Conservation (phyloP, 2,113 vertebrate genomes). For the Seriola aureovittata region DNA sequence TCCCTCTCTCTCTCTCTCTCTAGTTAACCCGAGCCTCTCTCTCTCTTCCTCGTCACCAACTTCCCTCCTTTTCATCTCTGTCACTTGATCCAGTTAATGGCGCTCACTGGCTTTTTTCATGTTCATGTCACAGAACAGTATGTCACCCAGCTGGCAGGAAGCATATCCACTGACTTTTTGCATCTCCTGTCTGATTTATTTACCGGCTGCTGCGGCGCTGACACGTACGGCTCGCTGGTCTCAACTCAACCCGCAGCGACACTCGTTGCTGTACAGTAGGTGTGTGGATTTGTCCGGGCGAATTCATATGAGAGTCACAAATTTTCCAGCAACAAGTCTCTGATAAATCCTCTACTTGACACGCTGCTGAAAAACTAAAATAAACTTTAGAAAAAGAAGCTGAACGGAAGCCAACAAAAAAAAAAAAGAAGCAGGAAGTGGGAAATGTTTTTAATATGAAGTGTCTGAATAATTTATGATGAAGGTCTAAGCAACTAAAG, state of each 20-base stretch:
- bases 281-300: not conserved
- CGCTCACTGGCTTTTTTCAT: constrained; percentile 45
- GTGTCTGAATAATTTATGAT: not conserved
- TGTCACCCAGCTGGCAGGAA: constrained; percentile 38
- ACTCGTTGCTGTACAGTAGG: not conserved
- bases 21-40: not conserved
- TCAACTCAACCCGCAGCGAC: not conserved
- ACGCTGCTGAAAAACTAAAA: not conserved
- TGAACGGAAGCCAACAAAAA: too few species aligned
- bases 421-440: too few species aligned
- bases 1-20: constrained; percentile 6
- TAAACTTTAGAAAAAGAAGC: not conserved
- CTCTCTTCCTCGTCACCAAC: not conserved
- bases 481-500: not conserved
- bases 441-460: too few species aligned
- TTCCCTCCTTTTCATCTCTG: constrained; percentile 44
- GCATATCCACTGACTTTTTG: constrained; percentile 40
- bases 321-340: not conserved
- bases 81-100: constrained; percentile 53
- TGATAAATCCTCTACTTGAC: not conserved
- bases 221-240: constrained; percentile 15
- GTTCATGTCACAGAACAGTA: constrained; percentile 54
- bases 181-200: constrained; percentile 46
- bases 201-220: constrained; percentile 8
- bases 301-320: not conserved